Base-by-base conservation (phyloP, 2,888 invertebrate genomes). In the Drosophila melanosoma region DNA sequence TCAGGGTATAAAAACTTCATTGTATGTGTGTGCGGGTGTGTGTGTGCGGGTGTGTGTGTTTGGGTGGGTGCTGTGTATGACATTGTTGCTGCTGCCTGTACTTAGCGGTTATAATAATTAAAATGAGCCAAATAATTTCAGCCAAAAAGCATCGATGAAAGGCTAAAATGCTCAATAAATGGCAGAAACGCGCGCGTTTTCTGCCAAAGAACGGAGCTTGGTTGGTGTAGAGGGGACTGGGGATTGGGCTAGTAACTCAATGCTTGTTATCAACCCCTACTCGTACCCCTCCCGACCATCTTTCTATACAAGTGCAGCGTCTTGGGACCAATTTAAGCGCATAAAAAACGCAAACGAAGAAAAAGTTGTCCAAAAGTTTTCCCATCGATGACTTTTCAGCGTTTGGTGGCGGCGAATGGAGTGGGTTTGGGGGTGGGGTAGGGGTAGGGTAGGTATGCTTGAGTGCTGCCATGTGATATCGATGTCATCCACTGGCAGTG, bases 41-140 rank as follows among this genome's bases (percentile, higher is more conserved):
- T 32, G 57, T 53, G 20, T 52, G 61, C 29, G 54, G 53, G 53
- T 40, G 51, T 52, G 53, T 29, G 48, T 52, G 66, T 26, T 40
- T 67, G 42, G 54, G 61, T 65, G 73, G 54, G 32, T 56, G 64
- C 45, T 45, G 45, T 45, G 45, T 12, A 12, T 20, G 45, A 42
- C 52, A 63, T 83, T 85, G 81, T 76, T 76, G 48, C 65, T 66
- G 57, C 60, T 69, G 70, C 52, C 72, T 70, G 76, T 81, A 79
- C 75, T 89, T 87, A 83, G 90, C 81, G 88, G 90, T 88, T 88
- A 74, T 88, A 87, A 85, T 87, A 90, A 91, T 90, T 90, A 85
- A 89, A 90, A 89, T 85, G 83, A 88, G 87, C 81, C 83, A 89
- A 89, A 85, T 88, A 88, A 90, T 87, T 89, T 89, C 76, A 70